Conservation (phyloP, 2,797 vertebrate species). For the Amblyopsis hoosieri region DNA sequence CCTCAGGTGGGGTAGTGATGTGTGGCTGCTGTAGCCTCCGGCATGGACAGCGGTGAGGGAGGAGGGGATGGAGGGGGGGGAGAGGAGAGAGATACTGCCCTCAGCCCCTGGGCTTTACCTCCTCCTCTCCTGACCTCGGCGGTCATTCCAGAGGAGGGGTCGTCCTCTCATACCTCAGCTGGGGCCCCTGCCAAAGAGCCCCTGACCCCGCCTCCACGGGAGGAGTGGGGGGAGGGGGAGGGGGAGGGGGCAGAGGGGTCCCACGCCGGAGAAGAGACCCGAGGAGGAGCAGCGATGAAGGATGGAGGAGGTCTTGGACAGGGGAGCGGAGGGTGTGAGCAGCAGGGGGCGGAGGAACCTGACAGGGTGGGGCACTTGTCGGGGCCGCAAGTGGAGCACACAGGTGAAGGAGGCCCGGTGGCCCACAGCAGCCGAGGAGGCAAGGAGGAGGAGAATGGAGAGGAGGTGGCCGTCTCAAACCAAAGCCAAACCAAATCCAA, state of each 20-base stretch:
- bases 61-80: conserved; percentile 79
- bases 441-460: conserved; percentile 73
- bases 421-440: conserved; percentile 71
- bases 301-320: conserved; percentile 79
- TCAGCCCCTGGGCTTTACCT: conserved; percentile 77
- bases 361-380: conserved; percentile 57
- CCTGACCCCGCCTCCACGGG: conserved; percentile 60
- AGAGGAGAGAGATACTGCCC: conserved; percentile 75
- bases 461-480: conserved; percentile 99
- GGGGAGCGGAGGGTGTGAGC: conserved; percentile 58
- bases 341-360: conserved; percentile 58
- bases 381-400: conserved; percentile 68
- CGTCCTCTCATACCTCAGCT: conserved; percentile 73
- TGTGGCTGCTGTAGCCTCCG: conserved; percentile 73
- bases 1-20: conserved; percentile 74
- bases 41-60: conserved; percentile 77
- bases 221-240: conserved; percentile 67
- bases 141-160: conserved; percentile 71
- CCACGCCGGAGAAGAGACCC: conserved; percentile 39
- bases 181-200: conserved; percentile 75
- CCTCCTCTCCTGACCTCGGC: conserved; percentile 78
- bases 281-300: conserved; percentile 67
- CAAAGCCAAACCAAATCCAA: conserved; percentile 99
- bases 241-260: conserved; percentile 66
- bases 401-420: conserved; percentile 80